Percentiles rank a stretch among this genome's conserved stretches.
phyloP scores from a whole-genome alignment of 2,888 invertebrate genomes.

The Tridacna crocea region DNA sequence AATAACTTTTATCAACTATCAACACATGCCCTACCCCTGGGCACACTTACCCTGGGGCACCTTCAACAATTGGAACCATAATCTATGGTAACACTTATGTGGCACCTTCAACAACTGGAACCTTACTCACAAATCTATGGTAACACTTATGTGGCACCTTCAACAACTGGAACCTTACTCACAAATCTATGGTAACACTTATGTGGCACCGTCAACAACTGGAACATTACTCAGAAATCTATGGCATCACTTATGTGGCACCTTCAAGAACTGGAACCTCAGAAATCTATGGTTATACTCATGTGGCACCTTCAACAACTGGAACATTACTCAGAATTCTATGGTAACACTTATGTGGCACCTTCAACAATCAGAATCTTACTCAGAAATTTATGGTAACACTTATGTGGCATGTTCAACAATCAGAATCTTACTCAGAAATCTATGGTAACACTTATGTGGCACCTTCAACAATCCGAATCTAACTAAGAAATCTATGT shows the following conservation, averaged over 20 bases:
- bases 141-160: neutral
- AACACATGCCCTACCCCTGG: slow-evolving; percentile 32
- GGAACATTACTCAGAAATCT: too few relatives aligned
- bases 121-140: neutral
- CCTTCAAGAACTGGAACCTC: slow-evolving; percentile 11
- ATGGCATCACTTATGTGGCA: neutral
- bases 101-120: slow-evolving; percentile 18
- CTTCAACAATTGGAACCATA: slow-evolving; percentile 4
- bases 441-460: neutral
- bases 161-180: slow-evolving; percentile 12
- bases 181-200: neutral
- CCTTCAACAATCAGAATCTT: too few relatives aligned
- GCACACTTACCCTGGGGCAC: slow-evolving; percentile 2
- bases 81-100: neutral
- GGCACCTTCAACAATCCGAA: too few relatives aligned
- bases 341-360: neutral
- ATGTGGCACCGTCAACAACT: too few relatives aligned
- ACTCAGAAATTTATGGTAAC: neutral
- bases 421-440: neutral
- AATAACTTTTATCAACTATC: slow-evolving; percentile 15
- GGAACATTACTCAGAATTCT: neutral
- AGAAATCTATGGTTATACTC: neutral
- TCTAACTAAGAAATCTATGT: too few relatives aligned
- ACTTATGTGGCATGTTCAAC: slow-evolving; percentile 5
- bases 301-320: slow-evolving; percentile 19